Conservation (phyloP, 2,797 vertebrate genomes). For the Melopsittacus undulatus region DNA sequence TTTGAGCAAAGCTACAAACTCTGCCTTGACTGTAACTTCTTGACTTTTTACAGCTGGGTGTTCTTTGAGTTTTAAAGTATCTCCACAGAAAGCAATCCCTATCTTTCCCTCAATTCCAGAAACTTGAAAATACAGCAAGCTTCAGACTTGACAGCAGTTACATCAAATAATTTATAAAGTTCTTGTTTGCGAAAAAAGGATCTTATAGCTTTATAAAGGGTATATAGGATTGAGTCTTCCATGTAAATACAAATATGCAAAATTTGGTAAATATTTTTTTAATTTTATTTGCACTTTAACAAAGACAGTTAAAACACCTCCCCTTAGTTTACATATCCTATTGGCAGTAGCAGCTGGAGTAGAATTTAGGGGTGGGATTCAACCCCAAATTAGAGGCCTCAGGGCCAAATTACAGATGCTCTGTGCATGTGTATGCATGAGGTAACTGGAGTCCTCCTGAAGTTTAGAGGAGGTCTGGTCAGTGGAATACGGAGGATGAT, state of each 20-base stretch:
- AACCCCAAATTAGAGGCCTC: background rate
- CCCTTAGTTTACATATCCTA: background rate
- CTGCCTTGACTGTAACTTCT: background rate
- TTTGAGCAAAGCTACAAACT: background rate
- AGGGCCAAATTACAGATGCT: accelerated
- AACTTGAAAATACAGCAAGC: background rate
- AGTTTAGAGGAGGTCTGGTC: background rate
- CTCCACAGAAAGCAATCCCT: background rate
- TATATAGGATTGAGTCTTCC: background rate
- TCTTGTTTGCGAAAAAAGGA: background rate
- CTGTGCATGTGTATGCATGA: background rate
- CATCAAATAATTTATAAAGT: background rate
- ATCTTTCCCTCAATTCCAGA: background rate
- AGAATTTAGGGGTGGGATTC: background rate
- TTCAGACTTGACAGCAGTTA: background rate
- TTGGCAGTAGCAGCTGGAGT: background rate
- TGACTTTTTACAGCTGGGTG: background rate
- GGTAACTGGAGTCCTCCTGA: background rate
- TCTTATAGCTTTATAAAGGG: background rate
- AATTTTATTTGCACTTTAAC: background rate
- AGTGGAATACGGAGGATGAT: background rate
- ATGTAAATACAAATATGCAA: background rate
- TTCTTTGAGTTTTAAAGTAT: background rate
- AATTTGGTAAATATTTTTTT: background rate
- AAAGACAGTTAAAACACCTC: background rate